Evolutionary conservation across 2,113 vertebrate genomes (phyloP), one percentile per base, ranked within the genome.

Genomic region (Brachyistius frenatus): DNA sequence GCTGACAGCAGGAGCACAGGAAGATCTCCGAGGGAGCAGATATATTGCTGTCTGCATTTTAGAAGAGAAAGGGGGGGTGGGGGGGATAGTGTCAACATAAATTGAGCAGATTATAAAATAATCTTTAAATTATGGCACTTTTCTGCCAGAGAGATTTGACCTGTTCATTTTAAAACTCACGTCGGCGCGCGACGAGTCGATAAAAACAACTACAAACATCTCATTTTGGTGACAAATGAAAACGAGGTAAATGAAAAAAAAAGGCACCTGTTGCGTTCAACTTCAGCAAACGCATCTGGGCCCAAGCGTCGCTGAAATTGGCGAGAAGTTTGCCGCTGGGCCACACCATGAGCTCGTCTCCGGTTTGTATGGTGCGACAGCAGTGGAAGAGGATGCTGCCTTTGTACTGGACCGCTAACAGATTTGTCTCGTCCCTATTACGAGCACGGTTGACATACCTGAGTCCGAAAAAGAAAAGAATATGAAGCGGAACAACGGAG

Each of bases 341-440:
- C 94, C 94, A 95, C 53, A 95, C 88, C 74, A 91, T 56, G 52
- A 95, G 91, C 85, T 95, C 95, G 23, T 95, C 92, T 15, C 94
- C 95, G 1, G 86, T 85, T 4, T 70, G 53, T 23, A 95, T 86
- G 53, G 85, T 49, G 33, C 92, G 90, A 30, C 93, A 93, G 65
- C 93, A 95, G 57, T 94, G 94, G 61, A 89, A 95, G 4, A 95
- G 86, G 73, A 95, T 86, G 58, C 86, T 93, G 10, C 86, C 92
- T 75, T 88, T 92, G 79, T 90, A 94, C 85, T 94, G 94, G 33
- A 94, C 91, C 0, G 93, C 94, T 79, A 94, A 74, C 78, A 95
- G 44, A 52, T 95, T 95, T 0, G 86, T 84, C 72, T 95, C 94
- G 0, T 88, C 88, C 66, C 86, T 91, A 35, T 49, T 89, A 5